Conservation (phyloP, 2,888 invertebrate species). For the Junonia oenone region DNA sequence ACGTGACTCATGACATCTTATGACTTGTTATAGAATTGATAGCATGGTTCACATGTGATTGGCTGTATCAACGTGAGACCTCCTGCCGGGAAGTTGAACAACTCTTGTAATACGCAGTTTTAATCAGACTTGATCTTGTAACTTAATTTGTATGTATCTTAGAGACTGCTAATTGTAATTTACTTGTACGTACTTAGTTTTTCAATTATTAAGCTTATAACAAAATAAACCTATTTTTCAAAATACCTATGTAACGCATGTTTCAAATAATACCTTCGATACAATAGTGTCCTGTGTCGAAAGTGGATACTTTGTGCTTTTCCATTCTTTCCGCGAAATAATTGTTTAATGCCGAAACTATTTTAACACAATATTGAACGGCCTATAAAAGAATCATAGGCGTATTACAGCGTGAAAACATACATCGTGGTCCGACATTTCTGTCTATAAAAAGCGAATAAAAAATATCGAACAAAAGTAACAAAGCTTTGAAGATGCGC, state of each 20-base stretch:
- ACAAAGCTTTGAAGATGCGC: conserved; percentile 75
- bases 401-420: conserved; percentile 72
- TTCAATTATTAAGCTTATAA: background rate
- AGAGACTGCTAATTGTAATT: background rate
- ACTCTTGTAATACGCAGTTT: background rate
- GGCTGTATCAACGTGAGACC: conserved; percentile 18
- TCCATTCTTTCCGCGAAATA: conserved; percentile 7
- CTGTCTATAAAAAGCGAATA: conserved; percentile 65
- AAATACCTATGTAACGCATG: background rate
- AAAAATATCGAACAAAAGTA: conserved; percentile 58
- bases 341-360: conserved; percentile 11
- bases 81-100: conserved; percentile 7
- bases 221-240: background rate
- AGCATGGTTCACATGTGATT: conserved; percentile 19
- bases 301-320: conserved; percentile 10
- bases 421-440: conserved; percentile 64
- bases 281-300: conserved; percentile 1
- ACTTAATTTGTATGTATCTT: background rate
- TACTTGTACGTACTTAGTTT: too few species aligned
- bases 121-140: background rate
- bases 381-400: conserved; percentile 51
- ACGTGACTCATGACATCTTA: conserved; percentile 25
- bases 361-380: conserved; percentile 23
- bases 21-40: conserved; percentile 11
- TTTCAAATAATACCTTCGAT: background rate